Evolutionary conservation across 2,113 vertebrate species (phyloP).

Genomic region (Notechis scutatus): DNA sequence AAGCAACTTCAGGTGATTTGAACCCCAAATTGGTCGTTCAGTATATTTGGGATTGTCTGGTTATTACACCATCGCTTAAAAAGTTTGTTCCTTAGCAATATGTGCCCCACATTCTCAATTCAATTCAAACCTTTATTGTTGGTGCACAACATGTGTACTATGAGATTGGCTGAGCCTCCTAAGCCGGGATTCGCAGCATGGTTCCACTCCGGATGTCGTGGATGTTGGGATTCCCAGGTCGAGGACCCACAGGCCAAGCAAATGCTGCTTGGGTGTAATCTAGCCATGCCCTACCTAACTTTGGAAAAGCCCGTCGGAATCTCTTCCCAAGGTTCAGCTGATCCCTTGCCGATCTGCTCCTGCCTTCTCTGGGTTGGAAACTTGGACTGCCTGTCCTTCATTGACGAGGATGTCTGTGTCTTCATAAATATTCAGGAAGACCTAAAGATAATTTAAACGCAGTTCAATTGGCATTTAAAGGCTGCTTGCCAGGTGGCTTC

Average conservation of each 20-base stretch:
- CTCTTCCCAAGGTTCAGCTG: neutral
- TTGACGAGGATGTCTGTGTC: neutral
- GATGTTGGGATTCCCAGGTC: neutral
- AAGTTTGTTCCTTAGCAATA: neutral
- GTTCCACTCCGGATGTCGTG: neutral
- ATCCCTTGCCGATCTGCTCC: neutral
- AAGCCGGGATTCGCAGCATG: neutral
- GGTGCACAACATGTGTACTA: too few species aligned
- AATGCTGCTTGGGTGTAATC: neutral
- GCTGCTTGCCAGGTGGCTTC: neutral
- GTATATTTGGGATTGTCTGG: neutral
- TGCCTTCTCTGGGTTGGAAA: neutral
- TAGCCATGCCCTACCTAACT: neutral
- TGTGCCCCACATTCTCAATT: neutral
- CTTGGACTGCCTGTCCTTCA: neutral
- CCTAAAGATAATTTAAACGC: neutral
- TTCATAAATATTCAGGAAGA: neutral
- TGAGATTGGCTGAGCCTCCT: too few species aligned
- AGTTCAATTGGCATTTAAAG: neutral
- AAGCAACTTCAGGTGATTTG: neutral
- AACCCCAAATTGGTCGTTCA: neutral
- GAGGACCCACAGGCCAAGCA: neutral
- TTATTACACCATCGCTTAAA: neutral
- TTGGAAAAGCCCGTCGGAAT: neutral
- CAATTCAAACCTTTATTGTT: too few species aligned